A percentile compares a stretch with the other conserved stretches of the same genome.
Conservation (phyloP, 2,888 invertebrate genomes). For the Achlya flavicornis region DNA sequence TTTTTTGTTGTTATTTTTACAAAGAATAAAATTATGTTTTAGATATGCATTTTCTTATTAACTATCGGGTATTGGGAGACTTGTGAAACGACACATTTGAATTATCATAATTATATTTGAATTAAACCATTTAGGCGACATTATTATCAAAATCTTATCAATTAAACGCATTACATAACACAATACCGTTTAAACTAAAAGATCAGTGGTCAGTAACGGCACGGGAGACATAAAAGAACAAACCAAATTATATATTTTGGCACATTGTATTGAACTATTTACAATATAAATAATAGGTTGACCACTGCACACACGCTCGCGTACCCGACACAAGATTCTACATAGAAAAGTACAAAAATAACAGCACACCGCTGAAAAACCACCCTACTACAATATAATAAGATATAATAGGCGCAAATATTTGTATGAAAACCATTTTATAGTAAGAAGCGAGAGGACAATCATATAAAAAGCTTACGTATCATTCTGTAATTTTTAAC, state of each 20-base stretch:
- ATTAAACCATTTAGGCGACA: constrained; percentile 18
- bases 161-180: constrained; percentile 23
- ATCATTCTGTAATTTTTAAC: too few species aligned
- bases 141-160: constrained; percentile 16
- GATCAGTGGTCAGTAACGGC: background rate
- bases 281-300: constrained; percentile 19
- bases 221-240: background rate
- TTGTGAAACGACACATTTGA: constrained; percentile 14
- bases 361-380: constrained; percentile 16
- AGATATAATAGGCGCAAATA: background rate
- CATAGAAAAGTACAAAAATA: constrained; percentile 10
- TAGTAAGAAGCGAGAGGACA: background rate
- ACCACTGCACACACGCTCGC: constrained; percentile 19
- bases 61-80: background rate
- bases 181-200: constrained; percentile 14
- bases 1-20: constrained; percentile 16
- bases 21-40: constrained; percentile 12
- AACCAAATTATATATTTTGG: constrained; percentile 19
- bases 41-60: background rate
- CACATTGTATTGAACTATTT: constrained; percentile 19
- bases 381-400: background rate
- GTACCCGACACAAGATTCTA: constrained; percentile 21
- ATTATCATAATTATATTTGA: constrained; percentile 38
- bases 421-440: background rate
- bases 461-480: too few species aligned